Evolutionary conservation across 2,113 vertebrate genomes (phyloP).

Genomic region (Erpornis zantholeuca): DNA sequence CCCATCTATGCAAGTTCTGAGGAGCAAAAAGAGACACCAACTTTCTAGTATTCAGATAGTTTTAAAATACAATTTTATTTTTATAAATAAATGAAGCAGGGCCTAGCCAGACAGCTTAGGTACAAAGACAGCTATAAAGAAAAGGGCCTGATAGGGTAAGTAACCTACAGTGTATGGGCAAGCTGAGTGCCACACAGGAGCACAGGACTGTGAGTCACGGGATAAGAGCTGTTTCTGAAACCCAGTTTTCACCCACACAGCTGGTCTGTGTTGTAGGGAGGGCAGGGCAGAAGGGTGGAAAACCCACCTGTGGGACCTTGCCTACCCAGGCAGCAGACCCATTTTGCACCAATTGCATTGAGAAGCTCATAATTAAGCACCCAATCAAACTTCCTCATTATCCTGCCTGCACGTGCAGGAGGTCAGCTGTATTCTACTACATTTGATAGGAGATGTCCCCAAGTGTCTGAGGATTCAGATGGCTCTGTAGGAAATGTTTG

Average conservation of each 20-base stretch:
- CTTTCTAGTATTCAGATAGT: background rate
- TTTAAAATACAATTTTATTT: background rate
- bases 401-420: background rate
- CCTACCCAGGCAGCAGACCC: background rate
- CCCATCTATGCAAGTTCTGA: background rate
- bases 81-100: background rate
- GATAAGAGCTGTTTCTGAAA: background rate
- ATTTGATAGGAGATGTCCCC: background rate
- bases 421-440: background rate
- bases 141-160: background rate
- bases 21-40: background rate
- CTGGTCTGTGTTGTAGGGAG: background rate
- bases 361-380: background rate
- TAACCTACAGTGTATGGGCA: no score
- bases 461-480: background rate
- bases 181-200: background rate
- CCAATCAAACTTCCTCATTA: background rate
- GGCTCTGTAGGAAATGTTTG: background rate
- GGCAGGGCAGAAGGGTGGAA: background rate
- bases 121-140: background rate
- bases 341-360: background rate
- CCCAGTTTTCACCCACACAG: background rate
- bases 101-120: background rate
- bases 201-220: fast-evolving
- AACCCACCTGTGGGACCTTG: background rate